Conservation (phyloP, 1,140 invertebrate genomes). For the Zelostemma sp. region DNA sequence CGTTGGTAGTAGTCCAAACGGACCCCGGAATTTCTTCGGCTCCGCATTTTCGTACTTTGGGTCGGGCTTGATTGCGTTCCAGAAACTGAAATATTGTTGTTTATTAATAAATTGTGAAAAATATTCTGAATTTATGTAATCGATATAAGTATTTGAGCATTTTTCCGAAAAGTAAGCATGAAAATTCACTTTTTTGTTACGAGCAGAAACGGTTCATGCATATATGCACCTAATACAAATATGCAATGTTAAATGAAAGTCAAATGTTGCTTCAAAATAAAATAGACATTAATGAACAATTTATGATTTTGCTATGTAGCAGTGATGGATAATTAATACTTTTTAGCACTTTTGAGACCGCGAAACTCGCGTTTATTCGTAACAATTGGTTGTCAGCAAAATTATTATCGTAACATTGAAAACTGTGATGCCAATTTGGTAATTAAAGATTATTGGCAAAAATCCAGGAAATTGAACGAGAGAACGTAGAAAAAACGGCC, state of each 20-base stretch:
- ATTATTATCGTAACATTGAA: not conserved
- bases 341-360: too few species aligned
- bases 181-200: too few species aligned
- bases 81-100: slow-evolving; percentile 13
- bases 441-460: not conserved
- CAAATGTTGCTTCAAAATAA: slow-evolving; percentile 30
- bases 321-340: too few species aligned
- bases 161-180: too few species aligned
- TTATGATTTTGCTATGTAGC: not conserved
- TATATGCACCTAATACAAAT: slow-evolving; percentile 7
- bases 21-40: slow-evolving; percentile 93
- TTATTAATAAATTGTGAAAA: not conserved
- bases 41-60: slow-evolving; percentile 79
- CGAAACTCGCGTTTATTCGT: too few species aligned
- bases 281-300: not conserved
- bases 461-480: not conserved
- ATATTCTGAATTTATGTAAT: slow-evolving; percentile 1
- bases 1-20: slow-evolving; percentile 95
- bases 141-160: too few species aligned
- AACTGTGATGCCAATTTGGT: not conserved
- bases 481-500: not conserved
- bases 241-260: slow-evolving; percentile 60
- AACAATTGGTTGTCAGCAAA: not conserved
- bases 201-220: too few species aligned
- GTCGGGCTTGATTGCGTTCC: not conserved